Evolutionary conservation across 2,113 vertebrate genomes (phyloP), one percentile per base, ranked within the genome.

Genomic region (Protomyctophum bolini): DNA sequence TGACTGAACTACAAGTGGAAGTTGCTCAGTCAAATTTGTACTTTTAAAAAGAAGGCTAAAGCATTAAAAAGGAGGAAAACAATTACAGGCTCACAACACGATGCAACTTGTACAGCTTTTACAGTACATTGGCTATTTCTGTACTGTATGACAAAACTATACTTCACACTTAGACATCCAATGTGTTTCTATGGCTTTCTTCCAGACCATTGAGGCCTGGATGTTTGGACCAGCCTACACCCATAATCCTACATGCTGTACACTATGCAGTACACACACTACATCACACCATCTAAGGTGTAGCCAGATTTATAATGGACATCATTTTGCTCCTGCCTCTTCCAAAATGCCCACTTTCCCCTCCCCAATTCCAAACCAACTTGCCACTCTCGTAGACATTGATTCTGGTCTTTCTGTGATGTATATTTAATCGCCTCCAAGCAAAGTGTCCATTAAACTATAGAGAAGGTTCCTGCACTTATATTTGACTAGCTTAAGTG

Each of bases 341-440:
- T 81, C 2, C 7, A 63, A 67, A 65, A 82, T 81, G 74, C 73
- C 10, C 14, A 15, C 67, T 62, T 54, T 64, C 28, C 70, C 82
- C 68, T 68, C 14, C 51, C 67, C 57, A 52, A 66, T 1, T 69
- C 76, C 6, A 6, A 41, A 41, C 63, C 48, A 7, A 70, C 61
- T 68, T 73, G 75, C 70, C 85, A 81, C 80, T 83, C 79, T 63
- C 63, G 66, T 59, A 70, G 68, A 58, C 65, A 87, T 88, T 28
- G 77, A 77, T 79, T 77, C 62, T 12, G 56, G 80, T 56, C 41
- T 58, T 61, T 73, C 58, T 80, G 81, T 84, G 80, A 90, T 93
- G 82, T 62, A 91, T 92, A 87, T 90, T 93, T 91, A 81, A 93
- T 92, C 85, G 82, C 67, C 57, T 83, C 48, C 50, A 58, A 45